phyloP scores from a whole-genome alignment of 2,113 vertebrate species.

The Oenanthe oenanthe region DNA sequence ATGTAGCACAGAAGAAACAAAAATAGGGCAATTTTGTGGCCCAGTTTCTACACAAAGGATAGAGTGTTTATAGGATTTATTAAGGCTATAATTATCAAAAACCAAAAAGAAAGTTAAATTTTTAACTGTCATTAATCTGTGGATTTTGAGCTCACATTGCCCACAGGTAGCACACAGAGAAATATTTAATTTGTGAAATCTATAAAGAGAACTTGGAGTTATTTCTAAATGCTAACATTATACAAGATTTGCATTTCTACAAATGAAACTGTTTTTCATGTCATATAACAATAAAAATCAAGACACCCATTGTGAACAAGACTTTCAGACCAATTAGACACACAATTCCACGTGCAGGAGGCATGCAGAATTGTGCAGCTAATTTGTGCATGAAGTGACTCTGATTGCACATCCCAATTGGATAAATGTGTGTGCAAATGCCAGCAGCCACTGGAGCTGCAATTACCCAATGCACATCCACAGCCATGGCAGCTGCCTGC shows the following conservation, averaged over 20 bases:
- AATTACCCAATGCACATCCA: constrained; percentile 40
- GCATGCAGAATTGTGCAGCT: constrained; percentile 67
- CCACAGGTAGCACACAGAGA: not conserved
- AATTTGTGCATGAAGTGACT: constrained; percentile 65
- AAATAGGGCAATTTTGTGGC: not conserved
- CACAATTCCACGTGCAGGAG: constrained; percentile 46
- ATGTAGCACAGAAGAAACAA: not conserved
- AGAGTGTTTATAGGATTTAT: not conserved
- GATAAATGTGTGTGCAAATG: constrained; percentile 69
- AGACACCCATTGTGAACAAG: constrained; percentile 31
- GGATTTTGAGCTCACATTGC: not conserved
- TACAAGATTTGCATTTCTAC: not conserved
- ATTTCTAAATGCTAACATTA: not conserved
- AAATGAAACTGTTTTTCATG: not conserved
- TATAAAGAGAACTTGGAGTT: not conserved
- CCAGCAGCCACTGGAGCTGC: constrained; percentile 50
- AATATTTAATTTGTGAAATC: not conserved
- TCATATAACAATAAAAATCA: constrained; percentile 15
- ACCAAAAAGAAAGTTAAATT: not conserved
- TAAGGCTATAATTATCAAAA: not conserved
- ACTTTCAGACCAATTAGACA: constrained; percentile 51
- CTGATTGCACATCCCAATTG: constrained; percentile 65
- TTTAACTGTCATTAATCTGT: not conserved
- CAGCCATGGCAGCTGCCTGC: constrained; percentile 44
- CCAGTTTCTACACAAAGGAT: not conserved